A percentile compares a stretch with the other conserved stretches of the same genome.
phyloP scores from a whole-genome alignment of 2,888 invertebrate genomes.

The Acleris laterana region DNA sequence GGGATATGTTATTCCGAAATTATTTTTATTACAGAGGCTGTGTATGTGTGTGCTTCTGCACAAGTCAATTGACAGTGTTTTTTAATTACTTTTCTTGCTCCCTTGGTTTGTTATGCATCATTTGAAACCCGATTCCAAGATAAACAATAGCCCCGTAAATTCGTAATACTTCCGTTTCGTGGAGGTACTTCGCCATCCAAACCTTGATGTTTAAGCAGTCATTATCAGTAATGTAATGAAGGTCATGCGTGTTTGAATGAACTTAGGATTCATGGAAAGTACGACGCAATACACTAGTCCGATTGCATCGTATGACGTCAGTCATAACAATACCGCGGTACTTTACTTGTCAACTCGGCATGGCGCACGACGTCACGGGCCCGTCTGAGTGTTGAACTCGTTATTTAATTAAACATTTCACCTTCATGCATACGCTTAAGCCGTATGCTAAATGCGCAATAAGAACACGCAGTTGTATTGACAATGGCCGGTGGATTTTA shows the following conservation, averaged over 20 bases:
- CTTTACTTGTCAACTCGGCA: no score
- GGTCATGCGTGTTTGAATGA: conserved; percentile 6
- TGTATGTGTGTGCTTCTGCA: no score
- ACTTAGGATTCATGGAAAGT: conserved; percentile 18
- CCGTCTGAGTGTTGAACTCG: conserved; percentile 63
- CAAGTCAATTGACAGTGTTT: no score
- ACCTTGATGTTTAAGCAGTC: not conserved
- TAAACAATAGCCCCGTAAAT: no score
- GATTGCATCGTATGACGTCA: conserved; percentile 29
- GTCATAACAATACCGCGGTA: conserved; percentile 10
- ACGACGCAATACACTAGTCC: conserved; percentile 29
- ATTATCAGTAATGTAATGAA: not conserved
- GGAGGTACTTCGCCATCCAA: not conserved
- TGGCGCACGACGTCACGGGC: conserved; percentile 42
- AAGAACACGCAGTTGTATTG: conserved; percentile 26
- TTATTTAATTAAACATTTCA: conserved; percentile 63
- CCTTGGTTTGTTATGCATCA: no score
- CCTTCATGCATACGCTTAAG: conserved; percentile 52
- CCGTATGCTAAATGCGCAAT: conserved; percentile 43
- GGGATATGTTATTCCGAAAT: no score
- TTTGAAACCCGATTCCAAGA: no score
- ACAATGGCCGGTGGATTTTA: conserved; percentile 18
- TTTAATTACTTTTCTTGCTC: no score
- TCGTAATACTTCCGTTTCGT: no score
- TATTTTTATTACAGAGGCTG: no score